These are phyloP conservation scores for Auanema freiburgensis DNA, from an alignment of 2,888 invertebrate species.

Conservation along the genomic window DNA sequence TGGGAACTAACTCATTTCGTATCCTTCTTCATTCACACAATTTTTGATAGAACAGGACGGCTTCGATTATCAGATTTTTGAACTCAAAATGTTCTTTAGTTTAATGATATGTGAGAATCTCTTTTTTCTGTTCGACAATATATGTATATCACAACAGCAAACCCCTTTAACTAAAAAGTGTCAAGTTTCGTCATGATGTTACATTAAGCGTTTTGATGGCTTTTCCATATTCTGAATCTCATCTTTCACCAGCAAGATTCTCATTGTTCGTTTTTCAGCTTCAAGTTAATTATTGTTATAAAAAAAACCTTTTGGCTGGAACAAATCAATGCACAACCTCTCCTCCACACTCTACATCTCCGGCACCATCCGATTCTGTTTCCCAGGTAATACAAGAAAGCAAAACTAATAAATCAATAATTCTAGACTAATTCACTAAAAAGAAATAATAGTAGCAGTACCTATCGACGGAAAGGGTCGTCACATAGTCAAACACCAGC, in stretches of 20 bases:
- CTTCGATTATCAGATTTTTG: too few relatives aligned
- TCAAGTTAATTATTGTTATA: slow-evolving; percentile 1
- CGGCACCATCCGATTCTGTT: slow-evolving; percentile 62
- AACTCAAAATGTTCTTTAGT: too few relatives aligned
- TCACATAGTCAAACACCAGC: slow-evolving; percentile 40
- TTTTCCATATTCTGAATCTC: not conserved
- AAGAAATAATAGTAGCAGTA: slow-evolving; percentile 35
- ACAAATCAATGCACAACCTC: slow-evolving; percentile 18
- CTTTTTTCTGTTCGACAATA: too few relatives aligned
- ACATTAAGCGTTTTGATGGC: not conserved
- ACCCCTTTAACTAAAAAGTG: slow-evolving; percentile 7
- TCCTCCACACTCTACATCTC: slow-evolving; percentile 60
- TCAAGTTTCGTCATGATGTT: slow-evolving; percentile 12
- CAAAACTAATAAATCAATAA: too few relatives aligned
- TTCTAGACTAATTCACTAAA: slow-evolving; percentile 52
- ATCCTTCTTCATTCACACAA: too few relatives aligned
- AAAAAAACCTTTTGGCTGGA: slow-evolving; percentile 4
- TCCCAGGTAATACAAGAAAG: slow-evolving; percentile 28
- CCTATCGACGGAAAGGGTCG: slow-evolving; percentile 35
- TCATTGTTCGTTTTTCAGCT: not conserved
- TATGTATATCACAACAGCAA: not conserved
- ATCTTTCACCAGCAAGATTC: not conserved
- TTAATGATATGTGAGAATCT: too few relatives aligned
- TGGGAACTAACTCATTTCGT: too few relatives aligned
- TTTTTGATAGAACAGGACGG: too few relatives aligned